Evolutionary conservation across 2,797 vertebrate genomes (phyloP), one percentile per base, ranked within the genome.

Genomic region (Bradypodion pumilum): DNA sequence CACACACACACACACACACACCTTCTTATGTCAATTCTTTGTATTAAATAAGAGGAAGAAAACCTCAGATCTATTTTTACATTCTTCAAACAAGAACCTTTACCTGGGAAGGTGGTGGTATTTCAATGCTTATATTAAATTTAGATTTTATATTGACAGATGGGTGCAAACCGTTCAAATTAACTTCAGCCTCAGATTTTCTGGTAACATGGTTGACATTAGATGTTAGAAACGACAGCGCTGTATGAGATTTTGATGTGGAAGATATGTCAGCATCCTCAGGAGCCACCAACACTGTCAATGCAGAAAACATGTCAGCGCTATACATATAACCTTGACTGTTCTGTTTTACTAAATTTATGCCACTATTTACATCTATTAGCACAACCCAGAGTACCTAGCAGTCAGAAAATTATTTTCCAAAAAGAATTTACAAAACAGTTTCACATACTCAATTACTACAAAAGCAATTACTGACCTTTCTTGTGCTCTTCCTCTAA

Each of bases 61-160:
- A 35, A 25, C 27, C 40, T 37, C 60, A 74, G 59, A 46, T 16
- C 13, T 32, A 29, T 46, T 23, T 85, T 80, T 69, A 49, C 19
- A 76, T 23, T 69, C 4, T 66, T 60, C 49, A 56, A 40, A 60
- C 13, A 19, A 60, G 35, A 77, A 52, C 68, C 82, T 74, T 89
- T 95, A 99, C 98, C 98, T 99, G 98, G 78, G 99, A 99, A 63
- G 98, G 96, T 7, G 98, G 98, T 0, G 99, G 98, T 85, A 99
- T 95, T 92, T 99, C 98, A 84, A 99, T 99, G 82, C 97, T 99
- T 77, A 98, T 84, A 94, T 98, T 97, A 83, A 98, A 96, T 90
- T 94, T 94, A 79, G 96, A 94, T 83, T 96, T 97, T 25, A 96
- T 91, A 27, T 90, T 95, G 88, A 95, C 83, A 1, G 97, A 96